Conservation (phyloP, 2,797 vertebrate species). For the Salarias fasciatus region DNA sequence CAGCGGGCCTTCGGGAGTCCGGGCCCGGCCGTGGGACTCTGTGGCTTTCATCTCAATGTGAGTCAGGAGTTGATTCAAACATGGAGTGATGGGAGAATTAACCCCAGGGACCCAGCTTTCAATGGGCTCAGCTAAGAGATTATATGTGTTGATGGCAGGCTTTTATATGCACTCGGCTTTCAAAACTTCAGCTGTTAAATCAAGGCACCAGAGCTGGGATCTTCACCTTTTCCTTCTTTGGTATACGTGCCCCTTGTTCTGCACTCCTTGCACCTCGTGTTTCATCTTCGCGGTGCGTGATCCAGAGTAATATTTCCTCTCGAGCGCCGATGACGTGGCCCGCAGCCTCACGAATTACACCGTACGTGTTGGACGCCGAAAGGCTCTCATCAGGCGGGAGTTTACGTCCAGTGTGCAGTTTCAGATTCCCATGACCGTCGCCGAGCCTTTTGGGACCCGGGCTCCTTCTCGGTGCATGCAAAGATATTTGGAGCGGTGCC, state of each 20-base stretch:
- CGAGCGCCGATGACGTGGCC: conserved; percentile 18
- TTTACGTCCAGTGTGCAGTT: conserved; percentile 47
- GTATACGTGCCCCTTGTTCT: conserved; percentile 3
- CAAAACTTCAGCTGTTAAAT: conserved; percentile 91
- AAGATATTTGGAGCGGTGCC: conserved; percentile 19
- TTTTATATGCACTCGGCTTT: conserved; percentile 92
- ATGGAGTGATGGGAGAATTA: conserved; percentile 99
- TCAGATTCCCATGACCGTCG: conserved; percentile 63
- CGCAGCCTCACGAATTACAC: conserved; percentile 28
- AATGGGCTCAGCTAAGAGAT: conserved; percentile 98
- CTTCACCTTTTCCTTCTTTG: conserved; percentile 51
- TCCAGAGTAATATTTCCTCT: conserved; percentile 9
- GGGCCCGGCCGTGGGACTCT: conserved; percentile 83
- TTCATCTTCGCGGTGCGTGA: neutral
- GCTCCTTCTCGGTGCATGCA: conserved; percentile 34
- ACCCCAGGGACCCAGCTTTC: conserved; percentile 95
- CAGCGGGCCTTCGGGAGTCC: conserved; percentile 88
- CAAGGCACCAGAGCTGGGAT: conserved; percentile 82
- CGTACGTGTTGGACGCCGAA: conserved; percentile 26
- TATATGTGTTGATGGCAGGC: conserved; percentile 99
- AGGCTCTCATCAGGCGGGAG: conserved; percentile 45
- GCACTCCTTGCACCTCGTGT: conserved; percentile 20
- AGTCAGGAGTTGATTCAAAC: conserved; percentile 99
- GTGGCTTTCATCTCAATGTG: conserved; percentile 97
- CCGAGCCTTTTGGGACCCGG: conserved; percentile 45